Evolutionary conservation across 2,113 vertebrate genomes (phyloP), one percentile per base, ranked within the genome.

Genomic region (Syrrhaptes paradoxus): DNA sequence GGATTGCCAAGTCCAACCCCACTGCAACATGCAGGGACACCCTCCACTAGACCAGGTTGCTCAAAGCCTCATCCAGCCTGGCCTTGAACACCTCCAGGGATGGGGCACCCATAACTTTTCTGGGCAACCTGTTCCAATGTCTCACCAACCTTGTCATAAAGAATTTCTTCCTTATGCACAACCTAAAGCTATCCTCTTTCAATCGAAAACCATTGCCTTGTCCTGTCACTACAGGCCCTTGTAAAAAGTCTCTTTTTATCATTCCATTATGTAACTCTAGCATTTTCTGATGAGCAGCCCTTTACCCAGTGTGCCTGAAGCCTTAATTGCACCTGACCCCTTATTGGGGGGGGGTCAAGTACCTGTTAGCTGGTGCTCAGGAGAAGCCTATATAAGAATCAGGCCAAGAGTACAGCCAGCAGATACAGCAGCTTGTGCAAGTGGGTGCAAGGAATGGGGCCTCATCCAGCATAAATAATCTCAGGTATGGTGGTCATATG

Each of bases 291-390:
- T 29, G 9, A 52, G 22, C 22, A 75, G 38, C 24, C 48, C 18
- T 68, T 41, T 28, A 68, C 6, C 19, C 11, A 43, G 11, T 9
- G 17, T 65, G 17, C 7, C n/a, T 31, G 24, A 25, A 65, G 16
- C 6, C 20, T 48, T 73, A 34, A 49, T 65, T 58, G 51, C 46
- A 75, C 24, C 22, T 8, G 15, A 36, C 8, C 7, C 14, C 24
- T 25, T 38, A 29, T 31, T 11, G 46, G 28, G n/a, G 24, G n/a
- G 75, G 11, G 13, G 13, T 54, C n/a, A 38, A 61, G 20, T 29
- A 68, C 3, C 15, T 2, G 3, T 61, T 17, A 31, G 19, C 24
- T 2, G 7, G 29, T 68, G 24, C 41, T 41, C 1, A 1, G 19
- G 19, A 48, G n/a, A 25, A 28, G 25, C 3, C 24, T 46, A 17